Evolutionary conservation across 2,797 vertebrate genomes (phyloP).

Genomic region (Gymnothorax javanicus): DNA sequence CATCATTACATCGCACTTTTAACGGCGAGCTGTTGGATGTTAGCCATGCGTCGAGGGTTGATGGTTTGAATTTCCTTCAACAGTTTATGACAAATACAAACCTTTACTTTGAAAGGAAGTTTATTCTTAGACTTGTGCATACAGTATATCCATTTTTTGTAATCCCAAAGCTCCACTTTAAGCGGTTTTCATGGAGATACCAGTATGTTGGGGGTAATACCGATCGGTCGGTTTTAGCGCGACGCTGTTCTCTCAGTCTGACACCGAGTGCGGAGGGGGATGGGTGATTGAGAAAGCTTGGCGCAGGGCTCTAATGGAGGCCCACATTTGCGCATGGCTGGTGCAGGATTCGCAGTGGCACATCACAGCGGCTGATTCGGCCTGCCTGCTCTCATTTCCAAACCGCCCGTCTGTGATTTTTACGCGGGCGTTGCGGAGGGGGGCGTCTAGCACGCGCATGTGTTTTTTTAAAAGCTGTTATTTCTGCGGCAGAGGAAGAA

Average conservation of each 20-base stretch:
- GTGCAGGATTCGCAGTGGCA: neutral
- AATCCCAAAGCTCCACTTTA: neutral
- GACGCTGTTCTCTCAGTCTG: neutral
- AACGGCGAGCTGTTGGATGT: too few relatives aligned
- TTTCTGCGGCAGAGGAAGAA: neutral
- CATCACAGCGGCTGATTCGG: neutral
- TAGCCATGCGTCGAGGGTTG: too few relatives aligned
- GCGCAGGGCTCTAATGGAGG: neutral
- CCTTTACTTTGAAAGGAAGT: too few relatives aligned
- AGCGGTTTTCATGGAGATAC: neutral
- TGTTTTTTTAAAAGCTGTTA: neutral
- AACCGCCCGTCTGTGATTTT: neutral
- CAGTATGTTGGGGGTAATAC: neutral
- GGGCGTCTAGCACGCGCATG: neutral
- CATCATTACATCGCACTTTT: too few relatives aligned
- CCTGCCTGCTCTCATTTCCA: neutral
- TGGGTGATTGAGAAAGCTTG: neutral
- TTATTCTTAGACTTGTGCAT: too few relatives aligned
- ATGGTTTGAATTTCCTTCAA: too few relatives aligned
- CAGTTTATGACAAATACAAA: too few relatives aligned
- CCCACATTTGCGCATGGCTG: neutral
- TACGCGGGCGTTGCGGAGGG: neutral
- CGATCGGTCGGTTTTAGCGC: neutral
- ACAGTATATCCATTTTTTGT: neutral
- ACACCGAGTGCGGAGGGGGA: neutral